Conservation (phyloP, 2,113 vertebrate species). For the Callorhinus ursinus region DNA sequence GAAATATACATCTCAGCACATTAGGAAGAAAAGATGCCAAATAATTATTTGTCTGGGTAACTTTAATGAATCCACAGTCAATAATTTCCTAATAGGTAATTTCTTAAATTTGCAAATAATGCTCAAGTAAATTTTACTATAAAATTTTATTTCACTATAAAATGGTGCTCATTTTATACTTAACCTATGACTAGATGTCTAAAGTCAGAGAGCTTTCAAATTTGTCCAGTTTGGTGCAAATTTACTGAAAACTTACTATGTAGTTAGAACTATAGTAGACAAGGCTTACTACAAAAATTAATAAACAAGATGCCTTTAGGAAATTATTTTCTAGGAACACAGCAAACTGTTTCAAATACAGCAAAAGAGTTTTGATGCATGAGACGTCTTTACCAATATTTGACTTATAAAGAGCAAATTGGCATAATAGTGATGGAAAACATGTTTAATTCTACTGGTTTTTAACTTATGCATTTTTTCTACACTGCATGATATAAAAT, state of each 20-base stretch:
- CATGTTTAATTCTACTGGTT: neutral
- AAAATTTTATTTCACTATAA: too few species aligned
- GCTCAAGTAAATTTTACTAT: neutral
- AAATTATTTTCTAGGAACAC: neutral
- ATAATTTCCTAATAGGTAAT: neutral
- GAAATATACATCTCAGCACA: neutral
- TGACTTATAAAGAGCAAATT: conserved; percentile 9
- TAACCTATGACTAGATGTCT: neutral
- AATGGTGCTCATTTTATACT: neutral
- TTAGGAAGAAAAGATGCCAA: neutral
- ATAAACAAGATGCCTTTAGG: neutral
- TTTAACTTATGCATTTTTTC: neutral
- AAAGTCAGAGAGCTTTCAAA: neutral
- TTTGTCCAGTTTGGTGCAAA: neutral
- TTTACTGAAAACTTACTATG: neutral
- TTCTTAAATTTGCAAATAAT: conserved; percentile 7
- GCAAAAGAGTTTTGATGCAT: neutral
- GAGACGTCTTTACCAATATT: neutral
- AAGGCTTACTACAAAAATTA: neutral
- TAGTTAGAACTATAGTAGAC: neutral
- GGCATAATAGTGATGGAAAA: neutral
- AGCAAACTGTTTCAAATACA: neutral
- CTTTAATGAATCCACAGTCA: neutral
- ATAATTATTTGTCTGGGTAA: neutral
- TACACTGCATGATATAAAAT: neutral